These are phyloP conservation scores for Champsocephalus esox DNA, from an alignment of 2,797 vertebrate genomes.

Conservation along the genomic window DNA sequence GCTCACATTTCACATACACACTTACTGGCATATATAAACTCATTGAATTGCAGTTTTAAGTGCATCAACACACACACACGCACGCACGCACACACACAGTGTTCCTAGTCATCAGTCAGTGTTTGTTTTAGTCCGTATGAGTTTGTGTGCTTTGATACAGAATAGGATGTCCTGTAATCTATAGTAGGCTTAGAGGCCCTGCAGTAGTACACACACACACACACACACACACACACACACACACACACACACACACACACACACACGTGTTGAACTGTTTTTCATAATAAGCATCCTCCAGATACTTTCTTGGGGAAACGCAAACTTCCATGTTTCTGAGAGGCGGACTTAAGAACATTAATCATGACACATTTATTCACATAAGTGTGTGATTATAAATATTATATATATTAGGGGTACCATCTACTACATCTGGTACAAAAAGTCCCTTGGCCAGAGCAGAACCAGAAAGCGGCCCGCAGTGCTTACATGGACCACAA, in stretches of 20 bases:
- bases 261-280: background rate
- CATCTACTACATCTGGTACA: no score
- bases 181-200: slow-evolving; percentile 59
- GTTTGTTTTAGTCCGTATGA: slow-evolving; percentile 70
- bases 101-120: slow-evolving; percentile 51
- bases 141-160: slow-evolving; percentile 69
- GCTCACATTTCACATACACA: slow-evolving; percentile 26
- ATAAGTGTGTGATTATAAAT: no score
- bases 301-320: slow-evolving; percentile 1
- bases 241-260: slow-evolving; percentile 14
- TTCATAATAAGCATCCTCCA: slow-evolving; percentile 1
- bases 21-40: background rate
- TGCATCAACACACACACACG: background rate
- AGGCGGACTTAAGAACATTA: background rate
- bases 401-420: no score
- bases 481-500: no score
- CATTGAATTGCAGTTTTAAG: background rate
- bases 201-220: slow-evolving; percentile 23
- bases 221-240: slow-evolving; percentile 35
- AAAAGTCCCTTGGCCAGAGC: no score
- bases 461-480: no score
- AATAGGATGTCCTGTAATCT: slow-evolving; percentile 67
- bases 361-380: no score
- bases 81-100: slow-evolving; percentile 26
- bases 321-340: background rate